Evolutionary conservation across 2,888 invertebrate genomes (phyloP).

Genomic region (Caenorhabditis sinica): DNA sequence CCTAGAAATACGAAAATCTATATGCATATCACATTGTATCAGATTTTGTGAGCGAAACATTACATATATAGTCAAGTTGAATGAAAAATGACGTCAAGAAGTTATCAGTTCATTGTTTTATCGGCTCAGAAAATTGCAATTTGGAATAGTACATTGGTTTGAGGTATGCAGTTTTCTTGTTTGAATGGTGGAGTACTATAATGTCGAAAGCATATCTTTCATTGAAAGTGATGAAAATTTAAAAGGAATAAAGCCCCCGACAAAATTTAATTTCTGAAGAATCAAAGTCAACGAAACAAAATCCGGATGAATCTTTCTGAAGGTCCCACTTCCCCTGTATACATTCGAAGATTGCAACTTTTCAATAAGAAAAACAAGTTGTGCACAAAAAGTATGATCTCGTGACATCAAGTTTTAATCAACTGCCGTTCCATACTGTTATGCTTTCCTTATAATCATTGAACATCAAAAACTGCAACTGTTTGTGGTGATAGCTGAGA

Average conservation of each 20-base stretch:
- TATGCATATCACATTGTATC: too few relatives aligned
- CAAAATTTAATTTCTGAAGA: too few relatives aligned
- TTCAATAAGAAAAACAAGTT: neutral
- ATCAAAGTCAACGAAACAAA: too few relatives aligned
- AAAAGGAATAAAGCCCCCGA: too few relatives aligned
- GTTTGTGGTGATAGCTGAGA: neutral
- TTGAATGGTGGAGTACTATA: too few relatives aligned
- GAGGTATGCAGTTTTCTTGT: neutral
- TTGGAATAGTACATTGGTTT: neutral
- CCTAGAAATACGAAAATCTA: too few relatives aligned
- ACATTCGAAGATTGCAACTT: too few relatives aligned
- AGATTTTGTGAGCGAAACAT: neutral
- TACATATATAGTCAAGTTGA: slow-evolving; percentile 8
- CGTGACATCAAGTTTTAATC: neutral
- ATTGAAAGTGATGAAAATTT: too few relatives aligned
- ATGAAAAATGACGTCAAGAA: slow-evolving; percentile 6
- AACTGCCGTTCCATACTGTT: neutral
- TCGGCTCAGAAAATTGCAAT: neutral
- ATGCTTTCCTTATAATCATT: slow-evolving; percentile 19
- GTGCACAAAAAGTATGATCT: neutral
- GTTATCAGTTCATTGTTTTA: slow-evolving; percentile 2
- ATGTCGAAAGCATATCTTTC: neutral
- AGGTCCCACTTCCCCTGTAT: too few relatives aligned
- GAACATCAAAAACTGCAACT: slow-evolving; percentile 10
- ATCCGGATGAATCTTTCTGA: too few relatives aligned